A percentile compares a stretch with the other conserved stretches of the same genome.
Evolutionary conservation across 1,140 invertebrate genomes (phyloP).

Genomic region (Drosophila athabasca): DNA sequence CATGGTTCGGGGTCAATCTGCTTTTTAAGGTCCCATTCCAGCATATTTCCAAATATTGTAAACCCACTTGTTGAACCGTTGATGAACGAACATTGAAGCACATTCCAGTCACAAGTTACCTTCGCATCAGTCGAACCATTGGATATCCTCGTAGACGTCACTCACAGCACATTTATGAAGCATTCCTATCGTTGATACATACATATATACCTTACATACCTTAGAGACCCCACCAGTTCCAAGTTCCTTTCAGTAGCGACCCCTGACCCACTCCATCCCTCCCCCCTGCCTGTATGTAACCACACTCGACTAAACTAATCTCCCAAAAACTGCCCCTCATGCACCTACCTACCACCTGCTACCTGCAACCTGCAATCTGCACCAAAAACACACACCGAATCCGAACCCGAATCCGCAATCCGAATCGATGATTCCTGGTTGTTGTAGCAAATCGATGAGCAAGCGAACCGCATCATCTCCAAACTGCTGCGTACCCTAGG

Average conservation of each 20-base stretch:
- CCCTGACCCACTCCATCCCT: slow-evolving; percentile 4
- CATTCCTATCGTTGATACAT: too few relatives aligned
- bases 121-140: too few relatives aligned
- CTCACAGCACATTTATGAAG: too few relatives aligned
- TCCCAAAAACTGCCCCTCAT: slow-evolving; percentile 5
- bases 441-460: slow-evolving; percentile 90
- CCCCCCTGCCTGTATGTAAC: slow-evolving; percentile 6
- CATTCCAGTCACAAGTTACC: too few relatives aligned
- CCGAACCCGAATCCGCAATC: slow-evolving; percentile 15
- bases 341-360: slow-evolving; percentile 1
- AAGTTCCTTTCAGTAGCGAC: slow-evolving; percentile 11
- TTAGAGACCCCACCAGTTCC: too few relatives aligned
- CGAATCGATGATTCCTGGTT: slow-evolving; percentile 54
- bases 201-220: too few relatives aligned
- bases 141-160: too few relatives aligned
- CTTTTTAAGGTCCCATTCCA: too few relatives aligned
- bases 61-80: too few relatives aligned
- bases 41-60: too few relatives aligned
- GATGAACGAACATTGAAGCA: too few relatives aligned
- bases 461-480: slow-evolving; percentile 89
- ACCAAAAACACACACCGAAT: slow-evolving; percentile 26
- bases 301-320: slow-evolving; percentile 42
- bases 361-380: slow-evolving; percentile 10
- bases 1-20: too few relatives aligned
- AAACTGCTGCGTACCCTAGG: slow-evolving; percentile 88